Percentiles rank a stretch among this genome's conserved stretches.
phyloP scores from a whole-genome alignment of 2,888 invertebrate species.

The Perithous albicinctus region DNA sequence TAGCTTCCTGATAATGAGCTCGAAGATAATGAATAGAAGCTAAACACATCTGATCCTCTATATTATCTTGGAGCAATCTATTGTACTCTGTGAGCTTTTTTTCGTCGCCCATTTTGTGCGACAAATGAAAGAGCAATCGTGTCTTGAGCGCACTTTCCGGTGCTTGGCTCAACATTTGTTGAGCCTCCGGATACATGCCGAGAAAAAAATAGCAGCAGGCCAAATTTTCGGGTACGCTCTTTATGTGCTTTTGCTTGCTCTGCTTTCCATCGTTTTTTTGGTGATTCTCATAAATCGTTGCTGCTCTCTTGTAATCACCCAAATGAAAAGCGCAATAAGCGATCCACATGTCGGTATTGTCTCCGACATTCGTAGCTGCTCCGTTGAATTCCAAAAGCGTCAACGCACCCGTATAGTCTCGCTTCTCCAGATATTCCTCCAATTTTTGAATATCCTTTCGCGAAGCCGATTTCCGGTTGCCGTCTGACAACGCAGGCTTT shows the following conservation, averaged over 20 bases:
- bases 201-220: constrained; percentile 98
- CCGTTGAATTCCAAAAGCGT: constrained; percentile 94
- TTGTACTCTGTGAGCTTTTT: constrained; percentile 93
- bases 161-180: constrained; percentile 88
- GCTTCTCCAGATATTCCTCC: constrained; percentile 94
- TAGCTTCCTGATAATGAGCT: constrained; percentile 99
- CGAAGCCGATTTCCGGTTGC: constrained; percentile 80
- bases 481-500: constrained; percentile 90
- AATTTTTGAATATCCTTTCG: constrained; percentile 90
- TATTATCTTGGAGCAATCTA: constrained; percentile 93
- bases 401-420: constrained; percentile 98
- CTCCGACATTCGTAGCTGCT: constrained; percentile 81
- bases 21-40: constrained; percentile 98
- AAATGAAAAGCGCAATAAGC: constrained; percentile 98
- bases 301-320: constrained; percentile 93
- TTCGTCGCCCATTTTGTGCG: constrained; percentile 97
- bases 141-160: constrained; percentile 89
- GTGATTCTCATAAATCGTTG: constrained; percentile 87
- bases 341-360: constrained; percentile 92
- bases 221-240: constrained; percentile 90
- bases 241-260: constrained; percentile 73
- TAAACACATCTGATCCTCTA: constrained; percentile 97
- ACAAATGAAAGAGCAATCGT: constrained; percentile 95
- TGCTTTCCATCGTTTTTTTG: constrained; percentile 78
- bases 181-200: constrained; percentile 92